Evolutionary conservation across 2,797 vertebrate genomes (phyloP), one percentile per base, ranked within the genome.

Genomic region (Microcaecilia unicolor): DNA sequence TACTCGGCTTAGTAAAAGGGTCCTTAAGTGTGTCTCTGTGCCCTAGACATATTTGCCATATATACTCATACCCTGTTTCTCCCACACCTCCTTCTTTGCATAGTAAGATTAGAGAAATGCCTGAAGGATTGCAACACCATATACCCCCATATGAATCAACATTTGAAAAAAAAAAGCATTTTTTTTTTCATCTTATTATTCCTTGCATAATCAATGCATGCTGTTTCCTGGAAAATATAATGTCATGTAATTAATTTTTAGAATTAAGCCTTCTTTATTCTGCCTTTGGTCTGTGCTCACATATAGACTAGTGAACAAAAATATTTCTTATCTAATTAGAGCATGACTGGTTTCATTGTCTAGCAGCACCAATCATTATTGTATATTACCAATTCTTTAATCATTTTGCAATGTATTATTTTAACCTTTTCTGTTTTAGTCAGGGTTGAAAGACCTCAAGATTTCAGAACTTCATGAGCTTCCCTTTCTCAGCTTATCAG

Each of bases 201-300:
- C 80, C 80, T 80, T 80, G 73, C 75, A 69, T 81, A 81, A 80
- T 80, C 77, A 81, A 80, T 81, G 72, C 67, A 67, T 80, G 72
- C 70, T 76, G 65, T 80, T 70, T 83, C 74, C 72, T 46, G 80
- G 81, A 81, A 83, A 83, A 61, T 77, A 70, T 83, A 83, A 83
- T 80, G 72, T 74, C 70, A 65, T 81, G 76, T 83, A 81, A 83
- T 83, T 83, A 81, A 79, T 81, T 81, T 81, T 77, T 74, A 79
- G 77, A 80, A 78, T 80, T 79, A 71, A 77, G 74, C 67, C 58
- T 77, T 62, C 63, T 80, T 79, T 81, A 77, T 80, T 72, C 46
- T 1, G 70, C 55, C 61, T 70, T 43, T 72, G 64, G 73, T 81
- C 76, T 72, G 73, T 72, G 79, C 81, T 75, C 60, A 72, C 75